A percentile compares a stretch with the other conserved stretches of the same genome.
These are phyloP conservation scores for Nyleta sp. DNA, from an alignment of 2,888 invertebrate species.

Conservation along the genomic window DNA sequence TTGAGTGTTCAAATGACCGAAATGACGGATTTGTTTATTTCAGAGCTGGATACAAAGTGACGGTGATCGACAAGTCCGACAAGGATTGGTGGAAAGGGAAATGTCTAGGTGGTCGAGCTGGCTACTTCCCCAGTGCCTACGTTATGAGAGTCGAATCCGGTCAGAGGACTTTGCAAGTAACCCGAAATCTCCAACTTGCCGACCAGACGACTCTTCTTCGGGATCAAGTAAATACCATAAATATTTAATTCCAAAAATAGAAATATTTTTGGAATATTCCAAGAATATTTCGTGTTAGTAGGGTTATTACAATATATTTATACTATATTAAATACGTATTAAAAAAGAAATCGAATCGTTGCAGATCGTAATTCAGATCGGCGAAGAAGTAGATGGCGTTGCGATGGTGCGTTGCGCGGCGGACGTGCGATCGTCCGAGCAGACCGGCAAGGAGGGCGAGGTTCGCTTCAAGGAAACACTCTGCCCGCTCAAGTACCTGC, in stretches of 20 bases:
- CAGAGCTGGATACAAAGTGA: conserved; percentile 86
- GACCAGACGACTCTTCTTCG: conserved; percentile 83
- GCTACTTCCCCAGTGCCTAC: conserved; percentile 97
- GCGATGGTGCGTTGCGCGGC: conserved; percentile 96
- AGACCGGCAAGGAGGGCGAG: conserved; percentile 78
- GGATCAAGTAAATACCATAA: conserved; percentile 74
- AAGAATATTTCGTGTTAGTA: no score
- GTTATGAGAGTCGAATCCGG: conserved; percentile 95
- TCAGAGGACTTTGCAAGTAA: conserved; percentile 95
- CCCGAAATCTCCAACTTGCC: conserved; percentile 92
- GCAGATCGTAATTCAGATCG: conserved; percentile 96
- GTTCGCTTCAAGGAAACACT: conserved; percentile 87
- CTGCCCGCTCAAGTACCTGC: conserved; percentile 96
- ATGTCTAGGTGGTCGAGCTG: conserved; percentile 92
- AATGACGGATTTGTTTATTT: conserved; percentile 8
- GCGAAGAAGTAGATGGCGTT: conserved; percentile 96
- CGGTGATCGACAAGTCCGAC: conserved; percentile 96
- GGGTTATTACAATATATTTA: no score
- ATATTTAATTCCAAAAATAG: not conserved
- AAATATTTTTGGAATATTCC: no score
- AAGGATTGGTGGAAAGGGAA: conserved; percentile 99
- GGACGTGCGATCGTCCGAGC: conserved; percentile 85
- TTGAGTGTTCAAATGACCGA: no score
- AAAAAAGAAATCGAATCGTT: no score
- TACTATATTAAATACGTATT: no score